phyloP scores from a whole-genome alignment of 2,797 vertebrate genomes.

The Psittacula derbiana region DNA sequence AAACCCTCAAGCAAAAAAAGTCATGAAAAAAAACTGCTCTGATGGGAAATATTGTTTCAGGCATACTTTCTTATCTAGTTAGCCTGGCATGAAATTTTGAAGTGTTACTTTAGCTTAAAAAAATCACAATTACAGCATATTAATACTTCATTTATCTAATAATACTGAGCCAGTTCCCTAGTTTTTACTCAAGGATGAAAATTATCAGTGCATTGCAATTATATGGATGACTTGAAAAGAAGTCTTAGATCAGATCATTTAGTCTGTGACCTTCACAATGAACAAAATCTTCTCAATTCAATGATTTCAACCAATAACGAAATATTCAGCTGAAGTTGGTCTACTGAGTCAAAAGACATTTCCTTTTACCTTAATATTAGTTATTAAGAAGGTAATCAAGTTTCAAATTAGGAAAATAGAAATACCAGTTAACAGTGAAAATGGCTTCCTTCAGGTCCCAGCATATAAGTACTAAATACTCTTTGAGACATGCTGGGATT shows the following conservation, averaged over 20 bases:
- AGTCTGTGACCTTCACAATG: background rate
- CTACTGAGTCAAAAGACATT: background rate
- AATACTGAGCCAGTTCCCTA: background rate
- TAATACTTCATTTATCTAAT: background rate
- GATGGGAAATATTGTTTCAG: background rate
- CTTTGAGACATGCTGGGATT: background rate
- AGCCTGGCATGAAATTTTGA: background rate
- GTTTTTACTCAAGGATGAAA: background rate
- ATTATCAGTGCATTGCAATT: background rate
- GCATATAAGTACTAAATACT: background rate
- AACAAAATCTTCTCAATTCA: slow-evolving; percentile 3
- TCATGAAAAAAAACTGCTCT: background rate
- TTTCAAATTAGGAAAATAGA: background rate
- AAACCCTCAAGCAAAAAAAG: background rate
- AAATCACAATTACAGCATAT: background rate
- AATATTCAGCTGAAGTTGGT: background rate
- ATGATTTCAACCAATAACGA: background rate
- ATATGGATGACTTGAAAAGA: background rate
- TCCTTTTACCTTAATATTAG: background rate
- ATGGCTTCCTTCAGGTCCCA: background rate
- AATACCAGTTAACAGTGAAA: background rate
- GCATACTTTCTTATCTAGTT: background rate
- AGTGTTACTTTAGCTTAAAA: background rate
- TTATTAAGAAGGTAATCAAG: background rate
- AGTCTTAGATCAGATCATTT: background rate